Base-by-base conservation (phyloP, 2,888 invertebrate species). In the Perizoma affinitatum region DNA sequence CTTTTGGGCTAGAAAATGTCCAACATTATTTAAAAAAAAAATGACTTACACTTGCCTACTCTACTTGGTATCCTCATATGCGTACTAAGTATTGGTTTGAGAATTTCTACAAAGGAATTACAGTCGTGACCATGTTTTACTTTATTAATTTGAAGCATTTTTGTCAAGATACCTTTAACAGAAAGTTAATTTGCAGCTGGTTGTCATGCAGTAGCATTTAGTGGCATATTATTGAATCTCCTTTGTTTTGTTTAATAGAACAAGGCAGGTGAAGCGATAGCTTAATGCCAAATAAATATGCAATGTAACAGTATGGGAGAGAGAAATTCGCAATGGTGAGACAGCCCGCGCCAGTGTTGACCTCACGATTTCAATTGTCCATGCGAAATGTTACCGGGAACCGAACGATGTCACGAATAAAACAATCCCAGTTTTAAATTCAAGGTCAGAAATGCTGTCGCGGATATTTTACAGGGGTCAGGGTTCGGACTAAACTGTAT, bases 351-450 rank as follows among this genome's bases (percentile, higher is more conserved):
- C 83, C 87, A 84, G 84, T 82, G 87, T 78, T 90, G 91, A 90
- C 90, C 90, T 91, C 91, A 91, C 91, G 91, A 88, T 90, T 91
- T 87, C 90, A 88, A 90, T 90, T 90, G 90, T 90, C 90, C 90
- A 88, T 88, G 88, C 87, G 79, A 90, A 90, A 89, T 89, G 88
- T 89, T 88, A 86, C 82, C 80, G 82, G 80, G 42, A 84, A 86
- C 84, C 85, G 86, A 90, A 87, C 88, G 87, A 86, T 89, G 89
- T 89, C 90, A 87, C 88, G 89, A 84, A 79, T 80, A 80, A 84
- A 80, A 83, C 85, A 84, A 88, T 88, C 84, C 78, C 80, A 87
- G 84, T 85, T 87, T 86, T 78, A 86, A 83, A 88, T 89, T 87
- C 88, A 90, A 90, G 90, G 90, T 88, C 88, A 85, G 82, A 84